Base-by-base conservation (phyloP, 2,888 invertebrate species). In the Plutella xylostella region DNA sequence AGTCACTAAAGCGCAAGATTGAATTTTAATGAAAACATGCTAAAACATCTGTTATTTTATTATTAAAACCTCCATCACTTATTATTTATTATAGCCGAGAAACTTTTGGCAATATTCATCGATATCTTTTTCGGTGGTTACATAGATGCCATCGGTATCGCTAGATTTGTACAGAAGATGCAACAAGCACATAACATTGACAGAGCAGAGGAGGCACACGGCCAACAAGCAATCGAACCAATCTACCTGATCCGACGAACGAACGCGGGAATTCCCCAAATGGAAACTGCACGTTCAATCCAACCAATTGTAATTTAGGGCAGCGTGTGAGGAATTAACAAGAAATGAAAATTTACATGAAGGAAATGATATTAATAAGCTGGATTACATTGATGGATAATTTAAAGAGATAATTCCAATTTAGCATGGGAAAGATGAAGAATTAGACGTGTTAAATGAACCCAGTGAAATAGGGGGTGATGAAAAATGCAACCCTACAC, bases 231-330 rank as follows among this genome's bases (percentile, higher is more conserved):
- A 84, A 84, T 90, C 89, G 72, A 88, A 86, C 86, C 89, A 90
- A 87, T 89, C 89, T 91, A 92, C 91, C 91, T 92, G 90, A 86
- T 90, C 89, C 82, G 90, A 89, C 87, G 79, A 74, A 75, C 88
- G 84, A 82, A 74, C 79, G 86, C 88, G 80, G 87, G 86, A 82
- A 86, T 87, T 82, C 55, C 82, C 82, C 75, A 85, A 72, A 69
- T 84, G 85, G 72, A 79, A 84, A 76, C 85, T 85, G 84, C 73
- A 55, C 61, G 63, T 58, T 22, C 40, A 41, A 28, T 72, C 71
- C 74, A 60, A 72, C 63, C 55, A 57, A 28, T 4, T 15, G 5
- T 58, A 71, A 68, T 68, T 68, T 57, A 74, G 77, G 76, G 82
- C 82, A 82, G 82, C 82, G 77, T 83, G 80, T 73, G 78, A 73